A percentile compares a stretch with the other conserved stretches of the same genome.
Evolutionary conservation across 2,113 vertebrate genomes (phyloP).

Genomic region (Tyrannus savana): DNA sequence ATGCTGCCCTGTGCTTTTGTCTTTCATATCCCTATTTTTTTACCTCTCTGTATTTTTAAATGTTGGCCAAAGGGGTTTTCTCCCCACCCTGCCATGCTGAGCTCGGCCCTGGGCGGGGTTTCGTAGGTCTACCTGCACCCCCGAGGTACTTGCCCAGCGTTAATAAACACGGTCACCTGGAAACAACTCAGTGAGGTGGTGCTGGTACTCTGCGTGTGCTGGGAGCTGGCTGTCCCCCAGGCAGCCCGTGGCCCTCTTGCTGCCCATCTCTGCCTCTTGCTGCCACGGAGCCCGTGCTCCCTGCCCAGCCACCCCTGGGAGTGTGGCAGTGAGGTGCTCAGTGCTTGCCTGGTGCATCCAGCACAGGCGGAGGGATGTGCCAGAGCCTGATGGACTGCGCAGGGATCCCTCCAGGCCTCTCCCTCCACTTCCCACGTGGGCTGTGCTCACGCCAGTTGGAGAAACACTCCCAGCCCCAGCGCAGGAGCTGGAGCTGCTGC

Average conservation of each 20-base stretch:
- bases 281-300: rapidly evolving
- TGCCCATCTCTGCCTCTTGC: background rate
- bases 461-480: background rate
- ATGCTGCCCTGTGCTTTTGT: background rate
- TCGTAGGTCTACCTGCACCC: background rate
- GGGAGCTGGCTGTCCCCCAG: rapidly evolving
- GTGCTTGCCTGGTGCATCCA: background rate
- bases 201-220: rapidly evolving
- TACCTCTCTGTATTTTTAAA: background rate
- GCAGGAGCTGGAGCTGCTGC: background rate
- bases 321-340: rapidly evolving
- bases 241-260: background rate
- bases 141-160: background rate
- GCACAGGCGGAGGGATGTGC: background rate
- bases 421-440: rapidly evolving
- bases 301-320: rapidly evolving
- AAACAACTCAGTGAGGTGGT: rapidly evolving
- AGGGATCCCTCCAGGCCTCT: background rate
- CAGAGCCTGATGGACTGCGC: rapidly evolving
- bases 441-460: background rate
- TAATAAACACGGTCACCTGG: too few species aligned
- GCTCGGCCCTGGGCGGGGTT: rapidly evolving
- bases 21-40: background rate
- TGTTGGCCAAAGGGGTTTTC: background rate
- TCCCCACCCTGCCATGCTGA: background rate